Evolutionary conservation across 2,797 vertebrate genomes (phyloP), one percentile per base, ranked within the genome.

Genomic region (Eulemur rubriventer): DNA sequence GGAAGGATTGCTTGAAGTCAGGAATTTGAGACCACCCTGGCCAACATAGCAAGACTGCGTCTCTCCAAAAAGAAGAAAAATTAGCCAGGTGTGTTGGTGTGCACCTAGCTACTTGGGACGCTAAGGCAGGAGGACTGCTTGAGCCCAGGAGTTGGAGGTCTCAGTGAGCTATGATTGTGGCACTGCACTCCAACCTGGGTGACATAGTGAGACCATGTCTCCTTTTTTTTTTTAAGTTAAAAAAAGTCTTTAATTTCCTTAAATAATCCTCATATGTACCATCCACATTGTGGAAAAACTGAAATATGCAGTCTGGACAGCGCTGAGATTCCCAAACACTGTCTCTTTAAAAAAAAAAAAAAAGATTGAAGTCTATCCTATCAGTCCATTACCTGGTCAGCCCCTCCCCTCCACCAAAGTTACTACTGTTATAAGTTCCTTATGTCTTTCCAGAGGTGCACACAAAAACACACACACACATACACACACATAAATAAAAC

Each of bases 281-380:
- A 12, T 98, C 98, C 98, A 99, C 98, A 98, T 95, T 98, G 98
- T 99, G 98, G 98, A 99, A 98, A 98, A 98, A 97, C 96, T 89
- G 90, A 96, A 98, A 97, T 98, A 98, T 0, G 97, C 98, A 98
- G 96, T 98, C 96, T 98, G 97, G 94, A 96, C 96, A 97, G 95
- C 12, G 97, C 10, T 83, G 63, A 79, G 72, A 90, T 91, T 92
- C 8, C 75, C 63, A 78, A 85, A 96, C 96, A 98, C 95, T 97
- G 97, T 55, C 52, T 63, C 33, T 63, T 57, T 55, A 55, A 20
- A 55, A 57, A 63, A 63, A 63, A 63, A 43, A 46, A 46, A 46
- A 46, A 46, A 46, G 43, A 46, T 46, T 46, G 43, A 46, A 70
- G 43, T 24, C 22, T 43, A 48, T 46, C 30, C 18, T 69, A 7